phyloP scores from a whole-genome alignment of 2,888 invertebrate genomes.

The Formica aserva region DNA sequence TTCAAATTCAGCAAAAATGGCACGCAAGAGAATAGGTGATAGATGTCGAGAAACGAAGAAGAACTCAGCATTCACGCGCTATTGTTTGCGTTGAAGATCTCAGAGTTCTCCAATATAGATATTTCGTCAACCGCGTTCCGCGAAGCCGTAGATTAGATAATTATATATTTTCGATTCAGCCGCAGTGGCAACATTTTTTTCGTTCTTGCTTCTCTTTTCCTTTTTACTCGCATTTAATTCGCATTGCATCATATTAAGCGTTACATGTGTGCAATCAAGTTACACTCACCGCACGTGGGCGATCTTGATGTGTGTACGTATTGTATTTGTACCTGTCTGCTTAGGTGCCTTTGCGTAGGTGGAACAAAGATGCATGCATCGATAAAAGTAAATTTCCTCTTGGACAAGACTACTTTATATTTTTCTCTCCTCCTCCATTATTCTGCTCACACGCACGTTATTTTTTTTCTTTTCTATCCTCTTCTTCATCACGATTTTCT shows the following conservation, averaged over 20 bases:
- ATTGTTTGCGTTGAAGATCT: slow-evolving; percentile 3
- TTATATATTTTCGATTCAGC: slow-evolving; percentile 33
- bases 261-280: background rate
- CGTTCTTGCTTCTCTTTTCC: slow-evolving; percentile 10
- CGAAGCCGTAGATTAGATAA: slow-evolving; percentile 32
- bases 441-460: background rate
- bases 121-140: slow-evolving; percentile 28
- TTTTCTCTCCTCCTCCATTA: background rate
- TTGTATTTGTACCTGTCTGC: background rate
- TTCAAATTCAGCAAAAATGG: background rate
- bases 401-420: background rate
- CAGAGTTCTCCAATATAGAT: slow-evolving; percentile 15
- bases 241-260: slow-evolving; percentile 30
- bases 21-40: background rate
- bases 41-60: background rate
- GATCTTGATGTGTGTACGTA: background rate
- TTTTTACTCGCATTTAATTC: slow-evolving; percentile 17
- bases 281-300: slow-evolving; percentile 15
- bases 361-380: background rate
- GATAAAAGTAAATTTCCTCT: slow-evolving; percentile 23
- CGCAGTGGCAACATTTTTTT: background rate
- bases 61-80: background rate
- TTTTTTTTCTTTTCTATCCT: background rate
- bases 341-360: slow-evolving; percentile 10
- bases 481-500: background rate